Base-by-base conservation (phyloP, 2,113 vertebrate species). In the Pyxicephalus adspersus region DNA sequence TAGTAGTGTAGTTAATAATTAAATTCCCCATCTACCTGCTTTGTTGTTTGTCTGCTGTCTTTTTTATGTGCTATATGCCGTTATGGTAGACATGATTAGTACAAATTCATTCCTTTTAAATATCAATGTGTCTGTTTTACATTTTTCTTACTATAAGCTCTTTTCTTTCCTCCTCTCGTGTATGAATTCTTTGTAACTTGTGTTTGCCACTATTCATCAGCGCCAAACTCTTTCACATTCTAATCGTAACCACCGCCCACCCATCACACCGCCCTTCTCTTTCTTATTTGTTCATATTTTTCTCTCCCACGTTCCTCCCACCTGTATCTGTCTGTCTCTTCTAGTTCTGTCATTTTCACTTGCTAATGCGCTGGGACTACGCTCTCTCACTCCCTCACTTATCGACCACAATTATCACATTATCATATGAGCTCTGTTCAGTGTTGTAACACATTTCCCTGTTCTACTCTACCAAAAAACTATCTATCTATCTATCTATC, bases 261-360 rank as follows among this genome's bases (percentile, higher is more conserved):
- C 52, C 28, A 64, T 82, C 80, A 66, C 80, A 66, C 51, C 80
- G 25, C 80, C 70, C 58, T 82, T 75, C 61, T 60, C 52, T 66
- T 65, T 75, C 70, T 50, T 66, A 66, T 64, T 77, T 77, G 58
- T 73, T 81, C 70, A 66, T 75, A 50, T 82, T 75, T 82, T 29
- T 82, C 70, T 82, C 80, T 82, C 80, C 80, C 80, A 82, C 80
- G 52, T 82, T 66, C 80, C 70, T 82, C 80, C 80, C 71, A 82
- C 80, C 80, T 75, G 63, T 65, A 82, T 74, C 80, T 82, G 71
- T 82, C 80, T 82, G 80, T 82, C 80, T 82, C 80, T 81, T 74
- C 70, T 81, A 38, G 50, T 74, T 45, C 80, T 82, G 71, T 55
- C 80, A 82, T 82, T 66, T 81, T 82, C 71, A 28, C 54, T 23